Base-by-base conservation (phyloP, 2,888 invertebrate species). In the Seira ritae region DNA sequence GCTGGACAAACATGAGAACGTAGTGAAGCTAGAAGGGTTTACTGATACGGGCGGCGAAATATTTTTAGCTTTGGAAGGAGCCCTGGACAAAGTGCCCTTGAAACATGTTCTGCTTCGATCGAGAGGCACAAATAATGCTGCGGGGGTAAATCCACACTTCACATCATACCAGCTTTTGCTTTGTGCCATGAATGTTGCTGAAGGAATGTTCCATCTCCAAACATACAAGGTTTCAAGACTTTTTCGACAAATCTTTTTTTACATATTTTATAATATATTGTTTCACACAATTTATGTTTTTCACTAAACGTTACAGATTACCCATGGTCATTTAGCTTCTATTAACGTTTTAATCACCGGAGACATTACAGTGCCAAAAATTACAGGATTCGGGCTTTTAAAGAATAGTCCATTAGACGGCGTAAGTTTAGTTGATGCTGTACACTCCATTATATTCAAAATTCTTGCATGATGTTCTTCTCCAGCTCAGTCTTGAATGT, bases 1-100 rank as follows among this genome's bases (percentile, higher is more conserved):
- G 89, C 91, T 94, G 12, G 94, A 94, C 85, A 93, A 93, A 78
- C 94, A 95, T 90, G 93, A 94, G 65, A 94, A 96, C 90, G 92
- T 96, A 0, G 92, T 95, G 6, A 92, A 94, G 79, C 93, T 96
- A 65, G 92, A 95, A 88, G 96, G 96, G 0, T 95, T 95, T 46
- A 95, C 95, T 90, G 96, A 96, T 90, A 95, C 94, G 12, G 92
- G 94, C 66, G 89, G 89, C 84, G 85, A 80, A n/a, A 83, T 96
- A 55, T 94, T 94, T 90, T 93, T 96, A 1, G 94, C 95, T 0
- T 91, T 96, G 71, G 96, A 96, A 90, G 93, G 94, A 89, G 93
- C 93, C 50, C 92, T 93, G 31, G 92, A 93, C 55, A 71, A 75
- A 12, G n/a, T 71, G 1, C 93, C 93, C 62, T 91, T 96, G 4